A percentile compares a stretch with the other conserved stretches of the same genome.
These are phyloP conservation scores for Crocidura indochinensis DNA, from an alignment of 2,797 vertebrate genomes.

Conservation along the genomic window DNA sequence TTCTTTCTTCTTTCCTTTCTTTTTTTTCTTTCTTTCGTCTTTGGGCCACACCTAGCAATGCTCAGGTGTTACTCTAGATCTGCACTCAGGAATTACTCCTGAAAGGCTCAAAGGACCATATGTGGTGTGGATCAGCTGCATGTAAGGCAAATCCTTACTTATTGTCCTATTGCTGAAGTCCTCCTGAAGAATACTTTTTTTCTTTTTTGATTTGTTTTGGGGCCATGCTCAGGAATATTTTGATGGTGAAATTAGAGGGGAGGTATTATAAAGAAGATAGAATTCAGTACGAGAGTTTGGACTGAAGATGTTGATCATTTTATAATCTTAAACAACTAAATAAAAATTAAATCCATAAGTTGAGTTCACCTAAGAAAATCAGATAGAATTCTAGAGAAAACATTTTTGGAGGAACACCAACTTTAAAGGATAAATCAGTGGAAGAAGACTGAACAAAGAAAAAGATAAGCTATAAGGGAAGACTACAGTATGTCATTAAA, in stretches of 20 bases:
- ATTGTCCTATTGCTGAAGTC: no score
- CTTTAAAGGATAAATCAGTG: slow-evolving; percentile 8
- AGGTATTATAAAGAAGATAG: neutral
- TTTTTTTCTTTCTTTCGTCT: no score
- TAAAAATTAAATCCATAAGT: slow-evolving; percentile 42
- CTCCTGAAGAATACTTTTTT: no score
- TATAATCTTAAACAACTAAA: slow-evolving; percentile 26
- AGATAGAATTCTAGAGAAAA: slow-evolving; percentile 25
- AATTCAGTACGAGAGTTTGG: neutral
- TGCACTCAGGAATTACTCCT: no score
- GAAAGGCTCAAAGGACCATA: no score
- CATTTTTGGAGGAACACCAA: neutral
- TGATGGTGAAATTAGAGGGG: neutral
- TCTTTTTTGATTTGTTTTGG: no score
- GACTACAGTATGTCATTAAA: slow-evolving; percentile 32
- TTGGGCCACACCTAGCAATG: no score
- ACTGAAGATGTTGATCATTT: slow-evolving; percentile 49
- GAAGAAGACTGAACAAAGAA: slow-evolving; percentile 43
- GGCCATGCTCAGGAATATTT: neutral
- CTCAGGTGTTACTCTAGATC: no score
- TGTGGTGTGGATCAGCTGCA: no score
- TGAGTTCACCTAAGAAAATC: slow-evolving; percentile 33
- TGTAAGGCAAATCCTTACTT: no score
- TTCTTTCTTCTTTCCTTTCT: no score
- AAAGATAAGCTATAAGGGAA: neutral